Percentiles rank a stretch among this genome's conserved stretches.
Evolutionary conservation across 2,888 invertebrate species (phyloP).

Genomic region (Drosophila ustulata): DNA sequence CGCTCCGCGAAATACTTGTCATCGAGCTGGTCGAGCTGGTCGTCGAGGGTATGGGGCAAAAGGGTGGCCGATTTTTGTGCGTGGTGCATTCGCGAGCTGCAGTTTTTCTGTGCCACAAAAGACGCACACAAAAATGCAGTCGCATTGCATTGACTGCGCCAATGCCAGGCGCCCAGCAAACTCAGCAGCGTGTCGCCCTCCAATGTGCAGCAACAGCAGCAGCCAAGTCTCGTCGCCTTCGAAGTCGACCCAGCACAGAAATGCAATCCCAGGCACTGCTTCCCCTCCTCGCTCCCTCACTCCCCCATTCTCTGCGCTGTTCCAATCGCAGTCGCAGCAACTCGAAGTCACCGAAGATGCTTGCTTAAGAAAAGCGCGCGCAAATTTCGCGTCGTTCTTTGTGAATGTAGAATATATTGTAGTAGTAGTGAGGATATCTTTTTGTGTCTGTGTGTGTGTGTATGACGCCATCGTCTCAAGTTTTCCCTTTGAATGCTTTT

Average conservation of each 20-base stretch:
- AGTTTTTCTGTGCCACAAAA: slow-evolving; percentile 45
- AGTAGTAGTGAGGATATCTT: not conserved
- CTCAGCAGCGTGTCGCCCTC: slow-evolving; percentile 29
- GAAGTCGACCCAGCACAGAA: slow-evolving; percentile 50
- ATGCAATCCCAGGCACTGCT: slow-evolving; percentile 54
- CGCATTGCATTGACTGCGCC: slow-evolving; percentile 76
- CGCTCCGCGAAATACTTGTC: not conserved
- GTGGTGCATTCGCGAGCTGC: slow-evolving; percentile 49
- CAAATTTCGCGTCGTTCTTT: slow-evolving; percentile 65
- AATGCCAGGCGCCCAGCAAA: slow-evolving; percentile 73
- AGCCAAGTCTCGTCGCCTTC: slow-evolving; percentile 27
- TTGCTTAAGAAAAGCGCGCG: slow-evolving; percentile 79
- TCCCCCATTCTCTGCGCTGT: slow-evolving; percentile 25
- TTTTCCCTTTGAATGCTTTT: slow-evolving; percentile 54
- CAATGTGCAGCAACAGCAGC: slow-evolving; percentile 38
- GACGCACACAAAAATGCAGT: slow-evolving; percentile 74
- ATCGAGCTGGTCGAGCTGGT: not conserved
- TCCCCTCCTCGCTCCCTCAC: not conserved
- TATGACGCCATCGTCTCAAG: slow-evolving; percentile 62
- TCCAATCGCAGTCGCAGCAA: slow-evolving; percentile 52
- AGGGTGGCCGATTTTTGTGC: slow-evolving; percentile 11
- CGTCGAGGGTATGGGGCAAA: not conserved
- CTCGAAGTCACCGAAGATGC: slow-evolving; percentile 70
- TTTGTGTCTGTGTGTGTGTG: slow-evolving; percentile 14
- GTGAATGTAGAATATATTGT: slow-evolving; percentile 1